Evolutionary conservation across 2,888 invertebrate species (phyloP), one percentile per base, ranked within the genome.

Genomic region (Taphrorychus bicolor): DNA sequence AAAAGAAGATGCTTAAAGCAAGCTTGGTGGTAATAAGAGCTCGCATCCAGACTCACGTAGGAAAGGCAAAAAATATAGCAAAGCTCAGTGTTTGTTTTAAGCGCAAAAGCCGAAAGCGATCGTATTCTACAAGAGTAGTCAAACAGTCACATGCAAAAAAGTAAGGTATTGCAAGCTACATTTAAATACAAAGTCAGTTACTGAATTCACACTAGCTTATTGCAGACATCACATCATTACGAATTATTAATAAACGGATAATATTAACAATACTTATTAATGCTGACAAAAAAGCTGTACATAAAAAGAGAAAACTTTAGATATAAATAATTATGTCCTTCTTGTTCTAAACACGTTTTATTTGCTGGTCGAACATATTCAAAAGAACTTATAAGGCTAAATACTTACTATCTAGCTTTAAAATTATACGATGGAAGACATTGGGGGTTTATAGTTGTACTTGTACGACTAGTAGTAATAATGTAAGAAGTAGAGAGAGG

Each of bases 161-260:
- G 3, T 32, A 58, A n/a, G 18, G n/a, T 14, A 48, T 9, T 48
- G 3, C 48, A 48, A 53, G 53, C 22, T 16, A 40, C 40, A 53
- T 53, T 7, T 17, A 19, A 51, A 19, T 5, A 32, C 19, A 19
- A n/a, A 21, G 41, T 48, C 42, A 66, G 64, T 66, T 59, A 54
- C 53, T 59, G 66, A 66, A 59, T 66, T 59, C 59, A 66, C 59
- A 54, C 16, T 32, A 14, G 22, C 53, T 9, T 32, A 5, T 9
- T 32, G 21, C 52, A 19, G 52, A 21, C 17, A 9, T 51, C 52
- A 51, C 18, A 19, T 19, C 19, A 9, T 9, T 9, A 19, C 21
- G 18, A 51, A 51, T 3, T n/a, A n/a, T n/a, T n/a, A n/a, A n/a
- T n/a, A n/a, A n/a, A n/a, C n/a, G n/a, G n/a, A n/a, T n/a, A n/a